Conservation (phyloP, 2,888 invertebrate species). For the Catocala fraxini region DNA sequence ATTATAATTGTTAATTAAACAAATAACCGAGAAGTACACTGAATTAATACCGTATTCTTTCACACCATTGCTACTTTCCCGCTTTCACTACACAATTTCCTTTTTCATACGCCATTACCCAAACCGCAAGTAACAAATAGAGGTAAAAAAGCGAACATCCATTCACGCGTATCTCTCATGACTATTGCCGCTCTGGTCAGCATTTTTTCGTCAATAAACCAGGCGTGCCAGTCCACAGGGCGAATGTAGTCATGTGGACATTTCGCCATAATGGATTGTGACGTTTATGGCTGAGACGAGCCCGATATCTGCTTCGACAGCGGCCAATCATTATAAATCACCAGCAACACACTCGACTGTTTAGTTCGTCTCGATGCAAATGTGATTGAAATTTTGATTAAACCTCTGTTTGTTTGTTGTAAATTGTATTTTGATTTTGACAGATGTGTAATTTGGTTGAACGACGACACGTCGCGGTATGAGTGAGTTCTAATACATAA, state of each 20-base stretch:
- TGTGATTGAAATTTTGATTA: conserved; percentile 52
- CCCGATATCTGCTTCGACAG: conserved; percentile 55
- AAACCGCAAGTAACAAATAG: conserved; percentile 38
- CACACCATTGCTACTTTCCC: neutral
- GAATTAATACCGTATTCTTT: neutral
- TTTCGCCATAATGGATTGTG: conserved; percentile 54
- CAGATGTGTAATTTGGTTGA: conserved; percentile 21
- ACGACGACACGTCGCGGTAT: conserved; percentile 5
- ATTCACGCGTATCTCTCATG: conserved; percentile 25
- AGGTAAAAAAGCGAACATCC: conserved; percentile 26
- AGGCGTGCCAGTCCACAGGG: conserved; percentile 42
- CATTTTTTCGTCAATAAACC: conserved; percentile 55
- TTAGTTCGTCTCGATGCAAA: conserved; percentile 53
- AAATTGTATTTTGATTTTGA: conserved; percentile 24
- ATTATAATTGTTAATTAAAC: no score
- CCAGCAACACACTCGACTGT: conserved; percentile 48
- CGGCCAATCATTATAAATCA: conserved; percentile 57
- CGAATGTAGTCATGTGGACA: conserved; percentile 54
- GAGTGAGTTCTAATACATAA: conserved; percentile 5
- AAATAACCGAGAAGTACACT: no score
- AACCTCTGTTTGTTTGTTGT: conserved; percentile 36
- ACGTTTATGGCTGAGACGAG: conserved; percentile 54
- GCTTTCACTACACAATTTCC: conserved; percentile 4
- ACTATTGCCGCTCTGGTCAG: conserved; percentile 39
- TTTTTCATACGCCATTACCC: conserved; percentile 17